phyloP scores from a whole-genome alignment of 2,797 vertebrate genomes.

The Coilia nasus region DNA sequence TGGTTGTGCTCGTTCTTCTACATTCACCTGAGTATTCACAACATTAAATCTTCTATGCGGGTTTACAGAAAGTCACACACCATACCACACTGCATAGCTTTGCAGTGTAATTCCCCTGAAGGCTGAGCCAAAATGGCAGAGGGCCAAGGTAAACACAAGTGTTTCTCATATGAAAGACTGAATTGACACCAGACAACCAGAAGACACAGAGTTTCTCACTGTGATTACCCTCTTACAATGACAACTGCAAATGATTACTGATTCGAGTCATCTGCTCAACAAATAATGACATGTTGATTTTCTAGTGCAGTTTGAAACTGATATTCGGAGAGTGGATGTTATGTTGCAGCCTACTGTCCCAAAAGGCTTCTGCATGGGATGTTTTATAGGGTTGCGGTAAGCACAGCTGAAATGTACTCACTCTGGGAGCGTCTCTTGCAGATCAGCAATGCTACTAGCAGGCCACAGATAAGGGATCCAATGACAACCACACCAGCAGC shows the following conservation, averaged over 20 bases:
- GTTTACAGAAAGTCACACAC: neutral
- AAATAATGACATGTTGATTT: neutral
- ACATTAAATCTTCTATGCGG: neutral
- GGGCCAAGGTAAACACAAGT: neutral
- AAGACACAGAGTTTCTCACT: neutral
- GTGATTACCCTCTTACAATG: neutral
- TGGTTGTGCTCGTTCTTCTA: neutral
- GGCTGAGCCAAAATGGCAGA: neutral
- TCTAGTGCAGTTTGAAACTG: neutral
- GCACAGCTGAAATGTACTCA: constrained; percentile 57
- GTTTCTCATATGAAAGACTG: neutral
- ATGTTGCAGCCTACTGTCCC: neutral
- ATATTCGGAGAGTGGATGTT: neutral
- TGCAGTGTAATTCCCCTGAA: neutral
- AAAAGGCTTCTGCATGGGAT: neutral
- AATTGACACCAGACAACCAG: neutral
- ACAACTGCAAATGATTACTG: neutral
- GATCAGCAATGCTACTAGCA: constrained; percentile 50
- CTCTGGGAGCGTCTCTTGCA: neutral
- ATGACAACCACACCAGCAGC: constrained; percentile 64
- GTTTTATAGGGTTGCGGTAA: neutral
- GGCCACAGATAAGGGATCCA: constrained; percentile 61
- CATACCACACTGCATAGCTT: neutral
- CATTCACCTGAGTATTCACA: neutral
- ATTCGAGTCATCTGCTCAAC: neutral